These are phyloP conservation scores for Pelobates fuscus DNA, from an alignment of 2,113 vertebrate species.

Conservation along the genomic window DNA sequence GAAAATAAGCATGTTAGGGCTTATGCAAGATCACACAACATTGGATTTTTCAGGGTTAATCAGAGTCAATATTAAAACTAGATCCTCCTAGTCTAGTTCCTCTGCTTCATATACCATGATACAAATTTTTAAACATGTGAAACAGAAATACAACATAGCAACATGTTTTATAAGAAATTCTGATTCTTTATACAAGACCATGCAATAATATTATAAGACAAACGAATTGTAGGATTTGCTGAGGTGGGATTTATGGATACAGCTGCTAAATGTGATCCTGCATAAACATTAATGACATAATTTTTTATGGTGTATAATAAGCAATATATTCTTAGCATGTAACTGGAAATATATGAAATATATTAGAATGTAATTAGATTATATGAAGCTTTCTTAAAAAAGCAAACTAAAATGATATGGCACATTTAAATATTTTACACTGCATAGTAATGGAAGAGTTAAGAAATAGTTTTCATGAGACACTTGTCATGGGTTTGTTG, in stretches of 20 bases:
- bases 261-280: neutral
- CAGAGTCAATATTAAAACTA: conserved; percentile 38
- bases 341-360: too few relatives aligned
- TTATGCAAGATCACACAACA: conserved; percentile 23
- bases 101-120: neutral
- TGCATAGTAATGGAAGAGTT: too few relatives aligned
- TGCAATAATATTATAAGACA: neutral
- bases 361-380: too few relatives aligned
- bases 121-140: neutral
- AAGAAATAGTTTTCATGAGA: too few relatives aligned
- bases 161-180: conserved; percentile 8
- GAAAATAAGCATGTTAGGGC: too few relatives aligned
- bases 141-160: conserved; percentile 19
- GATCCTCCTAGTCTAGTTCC: conserved; percentile 3
- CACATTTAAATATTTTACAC: too few relatives aligned
- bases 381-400: too few relatives aligned
- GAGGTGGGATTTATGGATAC: neutral
- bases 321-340: neutral
- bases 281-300: neutral
- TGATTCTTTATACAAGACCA: neutral
- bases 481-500: too few relatives aligned
- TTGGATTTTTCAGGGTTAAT: conserved; percentile 22
- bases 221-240: neutral
- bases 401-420: too few relatives aligned
- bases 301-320: neutral